These are phyloP conservation scores for Dryobates pubescens DNA, from an alignment of 2,797 vertebrate genomes.

Conservation along the genomic window DNA sequence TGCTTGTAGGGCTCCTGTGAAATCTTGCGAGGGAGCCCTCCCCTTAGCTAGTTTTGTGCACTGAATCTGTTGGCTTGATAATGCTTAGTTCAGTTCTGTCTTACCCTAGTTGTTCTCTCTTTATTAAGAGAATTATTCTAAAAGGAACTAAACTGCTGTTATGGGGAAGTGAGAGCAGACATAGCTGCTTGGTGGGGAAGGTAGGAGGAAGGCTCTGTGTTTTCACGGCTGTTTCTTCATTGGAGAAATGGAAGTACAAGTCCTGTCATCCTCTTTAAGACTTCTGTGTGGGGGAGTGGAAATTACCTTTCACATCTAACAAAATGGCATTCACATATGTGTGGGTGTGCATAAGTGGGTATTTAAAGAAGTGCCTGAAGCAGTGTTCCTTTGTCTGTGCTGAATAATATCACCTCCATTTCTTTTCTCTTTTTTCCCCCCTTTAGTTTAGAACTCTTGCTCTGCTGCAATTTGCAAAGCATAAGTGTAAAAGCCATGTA, in stretches of 20 bases:
- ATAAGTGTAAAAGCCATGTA: not conserved
- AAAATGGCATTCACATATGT: constrained; percentile 25
- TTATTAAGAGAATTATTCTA: not conserved
- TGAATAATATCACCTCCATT: constrained; percentile 11
- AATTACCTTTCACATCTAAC: constrained; percentile 48
- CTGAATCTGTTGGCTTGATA: not conserved
- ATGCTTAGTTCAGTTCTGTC: not conserved
- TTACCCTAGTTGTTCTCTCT: not conserved
- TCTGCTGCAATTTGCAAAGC: not conserved
- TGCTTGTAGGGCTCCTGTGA: not conserved
- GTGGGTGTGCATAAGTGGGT: constrained; percentile 55
- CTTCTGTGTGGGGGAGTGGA: constrained; percentile 27
- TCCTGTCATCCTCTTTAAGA: constrained; percentile 14
- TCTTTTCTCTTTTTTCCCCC: not conserved
- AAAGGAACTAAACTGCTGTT: not conserved
- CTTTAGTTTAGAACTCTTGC: constrained; percentile 1
- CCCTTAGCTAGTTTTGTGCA: not conserved
- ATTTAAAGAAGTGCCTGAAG: constrained; percentile 65
- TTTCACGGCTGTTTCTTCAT: not conserved
- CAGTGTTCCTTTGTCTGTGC: constrained; percentile 47
- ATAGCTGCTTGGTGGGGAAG: not conserved
- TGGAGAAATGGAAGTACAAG: constrained; percentile 34
- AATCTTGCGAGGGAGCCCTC: not conserved
- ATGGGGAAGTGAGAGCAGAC: not conserved
- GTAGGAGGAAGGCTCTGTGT: not conserved